phyloP scores from a whole-genome alignment of 2,113 vertebrate species.

The Chaenocephalus aceratus region DNA sequence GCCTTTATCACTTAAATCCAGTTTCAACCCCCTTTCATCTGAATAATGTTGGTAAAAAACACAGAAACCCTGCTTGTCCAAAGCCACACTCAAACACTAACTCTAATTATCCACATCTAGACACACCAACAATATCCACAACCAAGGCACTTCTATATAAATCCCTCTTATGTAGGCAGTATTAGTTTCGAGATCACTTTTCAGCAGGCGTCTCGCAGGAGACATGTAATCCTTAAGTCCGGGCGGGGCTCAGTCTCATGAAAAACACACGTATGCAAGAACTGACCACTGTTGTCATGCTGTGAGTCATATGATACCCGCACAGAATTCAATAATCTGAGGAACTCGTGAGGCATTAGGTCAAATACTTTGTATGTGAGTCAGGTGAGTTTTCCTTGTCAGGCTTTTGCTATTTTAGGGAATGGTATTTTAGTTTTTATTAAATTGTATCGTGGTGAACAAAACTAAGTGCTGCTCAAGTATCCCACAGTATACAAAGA shows the following conservation, averaged over 20 bases:
- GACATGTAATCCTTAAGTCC: neutral
- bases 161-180: too few species aligned
- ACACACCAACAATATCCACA: neutral
- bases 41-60: neutral
- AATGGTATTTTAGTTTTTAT: conserved; percentile 31
- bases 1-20: neutral
- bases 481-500: conserved; percentile 39
- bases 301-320: conserved; percentile 42
- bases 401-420: conserved; percentile 55
- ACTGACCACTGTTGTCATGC: conserved; percentile 3
- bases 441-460: conserved; percentile 19
- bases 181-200: conserved; percentile 8
- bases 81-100: neutral
- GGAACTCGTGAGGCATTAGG: conserved; percentile 16
- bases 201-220: conserved; percentile 4
- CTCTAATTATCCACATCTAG: neutral
- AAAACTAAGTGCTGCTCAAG: conserved; percentile 17
- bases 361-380: conserved; percentile 34
- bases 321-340: neutral
- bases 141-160: neutral
- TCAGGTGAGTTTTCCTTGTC: conserved; percentile 32
- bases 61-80: neutral
- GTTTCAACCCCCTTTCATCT: neutral
- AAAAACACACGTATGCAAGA: conserved; percentile 12
- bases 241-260: neutral